phyloP scores from a whole-genome alignment of 2,888 invertebrate genomes.

The Euphydryas editha region DNA sequence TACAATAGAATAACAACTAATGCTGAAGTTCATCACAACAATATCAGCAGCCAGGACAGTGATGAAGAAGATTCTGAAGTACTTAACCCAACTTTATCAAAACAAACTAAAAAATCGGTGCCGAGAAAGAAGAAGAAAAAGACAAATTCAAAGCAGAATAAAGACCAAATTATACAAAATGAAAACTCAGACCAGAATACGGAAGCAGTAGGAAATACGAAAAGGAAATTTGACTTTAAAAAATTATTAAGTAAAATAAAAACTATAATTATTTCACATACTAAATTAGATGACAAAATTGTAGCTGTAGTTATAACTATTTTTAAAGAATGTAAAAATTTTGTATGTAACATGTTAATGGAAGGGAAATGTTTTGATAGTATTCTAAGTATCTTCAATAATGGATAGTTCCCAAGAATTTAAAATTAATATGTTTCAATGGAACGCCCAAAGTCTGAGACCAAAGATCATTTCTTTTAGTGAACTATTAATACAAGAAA shows the following conservation, averaged over 20 bases:
- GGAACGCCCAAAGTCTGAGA: no score
- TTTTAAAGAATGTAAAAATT: slow-evolving; percentile 1
- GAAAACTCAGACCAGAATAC: no score
- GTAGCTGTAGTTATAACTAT: no score
- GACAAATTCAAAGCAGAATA: not conserved
- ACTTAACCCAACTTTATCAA: not conserved
- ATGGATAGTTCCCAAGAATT: not conserved
- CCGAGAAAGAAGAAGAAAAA: not conserved
- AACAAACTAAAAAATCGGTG: not conserved
- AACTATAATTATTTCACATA: no score
- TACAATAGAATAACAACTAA: not conserved
- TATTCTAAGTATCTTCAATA: not conserved
- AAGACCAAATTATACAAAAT: no score
- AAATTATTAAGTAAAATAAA: no score
- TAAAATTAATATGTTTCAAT: no score
- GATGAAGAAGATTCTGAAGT: not conserved
- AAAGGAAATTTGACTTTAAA: no score
- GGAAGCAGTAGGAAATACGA: no score
- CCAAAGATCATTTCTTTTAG: no score
- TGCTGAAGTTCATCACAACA: not conserved
- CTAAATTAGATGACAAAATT: no score
- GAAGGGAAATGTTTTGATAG: not conserved
- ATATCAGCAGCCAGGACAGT: not conserved
- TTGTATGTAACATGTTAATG: not conserved
- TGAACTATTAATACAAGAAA: no score